A percentile compares a stretch with the other conserved stretches of the same genome.
phyloP scores from a whole-genome alignment of 2,797 vertebrate genomes.

The Potorous gilbertii region DNA sequence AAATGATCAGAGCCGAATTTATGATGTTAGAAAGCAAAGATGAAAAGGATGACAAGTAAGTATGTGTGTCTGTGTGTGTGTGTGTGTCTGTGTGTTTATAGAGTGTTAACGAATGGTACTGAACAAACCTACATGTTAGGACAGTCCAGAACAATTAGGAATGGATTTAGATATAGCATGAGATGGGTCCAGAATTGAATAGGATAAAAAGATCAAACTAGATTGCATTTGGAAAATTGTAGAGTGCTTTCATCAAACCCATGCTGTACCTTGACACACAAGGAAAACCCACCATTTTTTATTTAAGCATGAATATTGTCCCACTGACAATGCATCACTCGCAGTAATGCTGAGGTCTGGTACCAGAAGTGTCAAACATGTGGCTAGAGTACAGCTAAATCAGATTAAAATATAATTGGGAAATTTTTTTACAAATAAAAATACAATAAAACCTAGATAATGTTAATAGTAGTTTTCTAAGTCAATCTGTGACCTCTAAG shows the following conservation, averaged over 20 bases:
- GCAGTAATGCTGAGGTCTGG: not conserved
- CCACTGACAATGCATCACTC: not conserved
- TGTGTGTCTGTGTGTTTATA: conserved; percentile 42
- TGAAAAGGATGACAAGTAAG: conserved; percentile 75
- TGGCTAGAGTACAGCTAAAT: not conserved
- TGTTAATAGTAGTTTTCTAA: not conserved
- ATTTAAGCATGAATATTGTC: not conserved
- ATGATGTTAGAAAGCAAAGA: conserved; percentile 59
- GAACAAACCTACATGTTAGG: not conserved
- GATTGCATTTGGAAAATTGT: not conserved
- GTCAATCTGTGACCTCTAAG: not conserved
- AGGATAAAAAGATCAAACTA: not conserved
- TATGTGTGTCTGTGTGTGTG: conserved; percentile 59
- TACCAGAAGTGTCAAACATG: not conserved
- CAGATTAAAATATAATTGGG: not conserved
- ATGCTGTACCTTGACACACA: not conserved
- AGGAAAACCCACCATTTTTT: not conserved
- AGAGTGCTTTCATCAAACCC: not conserved
- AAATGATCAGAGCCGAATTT: conserved; percentile 85
- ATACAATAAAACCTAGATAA: not conserved
- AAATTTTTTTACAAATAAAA: not conserved
- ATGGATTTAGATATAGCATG: not conserved
- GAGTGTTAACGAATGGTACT: not conserved
- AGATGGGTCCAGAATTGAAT: not conserved
- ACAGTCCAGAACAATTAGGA: not conserved